Evolutionary conservation across 2,797 vertebrate genomes (phyloP).

Genomic region (Acanthis flammea): DNA sequence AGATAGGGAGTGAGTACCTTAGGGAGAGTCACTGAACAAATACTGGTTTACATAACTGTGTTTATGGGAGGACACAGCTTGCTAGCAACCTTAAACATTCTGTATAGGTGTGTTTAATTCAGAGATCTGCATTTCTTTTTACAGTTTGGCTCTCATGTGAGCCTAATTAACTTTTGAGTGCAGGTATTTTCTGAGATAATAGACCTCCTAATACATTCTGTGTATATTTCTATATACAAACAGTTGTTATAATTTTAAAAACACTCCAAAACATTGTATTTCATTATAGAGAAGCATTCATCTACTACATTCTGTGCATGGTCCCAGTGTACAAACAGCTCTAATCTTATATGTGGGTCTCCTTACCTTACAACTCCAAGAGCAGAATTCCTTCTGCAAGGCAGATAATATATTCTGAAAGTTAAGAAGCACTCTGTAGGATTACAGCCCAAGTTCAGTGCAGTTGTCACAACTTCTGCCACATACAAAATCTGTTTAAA

Average conservation of each 20-base stretch:
- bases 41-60: neutral
- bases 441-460: neutral
- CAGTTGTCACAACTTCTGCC: neutral
- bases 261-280: neutral
- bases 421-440: neutral
- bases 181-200: neutral
- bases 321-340: slow-evolving; percentile 20
- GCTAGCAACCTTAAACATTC: neutral
- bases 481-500: neutral
- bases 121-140: neutral
- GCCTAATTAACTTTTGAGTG: neutral
- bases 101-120: neutral
- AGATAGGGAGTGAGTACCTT: neutral
- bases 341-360: neutral
- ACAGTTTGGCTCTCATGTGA: neutral
- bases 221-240: neutral
- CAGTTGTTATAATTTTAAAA: neutral
- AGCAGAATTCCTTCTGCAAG: neutral
- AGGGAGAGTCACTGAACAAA: neutral
- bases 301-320: neutral
- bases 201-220: neutral
- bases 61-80: neutral
- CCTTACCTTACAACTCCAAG: neutral
- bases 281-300: neutral
- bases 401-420: neutral